Percentiles rank a stretch among this genome's conserved stretches.
Evolutionary conservation across 2,113 vertebrate species (phyloP).

Genomic region (Epinephelus fuscoguttatus): DNA sequence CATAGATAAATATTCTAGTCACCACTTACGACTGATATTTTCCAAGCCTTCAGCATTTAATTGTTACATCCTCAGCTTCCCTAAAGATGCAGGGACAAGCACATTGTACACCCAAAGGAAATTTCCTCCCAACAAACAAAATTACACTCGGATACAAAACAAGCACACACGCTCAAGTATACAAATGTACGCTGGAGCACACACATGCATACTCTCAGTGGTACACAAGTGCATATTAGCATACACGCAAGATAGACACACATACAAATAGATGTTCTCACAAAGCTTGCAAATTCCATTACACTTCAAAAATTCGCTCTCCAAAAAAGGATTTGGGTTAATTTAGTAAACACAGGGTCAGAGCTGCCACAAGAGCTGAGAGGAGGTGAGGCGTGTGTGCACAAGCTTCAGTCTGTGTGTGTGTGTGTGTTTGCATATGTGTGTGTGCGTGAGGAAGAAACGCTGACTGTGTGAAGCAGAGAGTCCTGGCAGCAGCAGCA

Average conservation of each 20-base stretch:
- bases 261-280: slow-evolving; percentile 74
- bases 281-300: slow-evolving; percentile 97
- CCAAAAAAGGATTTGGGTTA: slow-evolving; percentile 93
- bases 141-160: slow-evolving; percentile 68
- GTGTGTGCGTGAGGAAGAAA: slow-evolving; percentile 61
- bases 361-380: slow-evolving; percentile 90
- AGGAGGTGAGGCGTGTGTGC: slow-evolving; percentile 84
- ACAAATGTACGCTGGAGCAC: slow-evolving; percentile 31
- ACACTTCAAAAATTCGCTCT: slow-evolving; percentile 89
- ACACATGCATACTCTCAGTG: slow-evolving; percentile 8
- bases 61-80: slow-evolving; percentile 65
- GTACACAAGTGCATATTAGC: slow-evolving; percentile 44
- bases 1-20: slow-evolving; percentile 61
- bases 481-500: slow-evolving; percentile 91
- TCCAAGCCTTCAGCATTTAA: slow-evolving; percentile 52
- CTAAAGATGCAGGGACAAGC: slow-evolving; percentile 69
- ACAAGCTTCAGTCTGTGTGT: neutral
- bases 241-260: slow-evolving; percentile 41
- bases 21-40: slow-evolving; percentile 46
- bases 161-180: slow-evolving; percentile 1
- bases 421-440: neutral
- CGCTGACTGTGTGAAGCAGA: slow-evolving; percentile 97
- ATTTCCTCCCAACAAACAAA: slow-evolving; percentile 65
- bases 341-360: slow-evolving; percentile 99
- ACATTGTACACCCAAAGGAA: slow-evolving; percentile 64